These are phyloP conservation scores for Sminthopsis crassicaudata DNA, from an alignment of 2,113 vertebrate species.

Conservation along the genomic window DNA sequence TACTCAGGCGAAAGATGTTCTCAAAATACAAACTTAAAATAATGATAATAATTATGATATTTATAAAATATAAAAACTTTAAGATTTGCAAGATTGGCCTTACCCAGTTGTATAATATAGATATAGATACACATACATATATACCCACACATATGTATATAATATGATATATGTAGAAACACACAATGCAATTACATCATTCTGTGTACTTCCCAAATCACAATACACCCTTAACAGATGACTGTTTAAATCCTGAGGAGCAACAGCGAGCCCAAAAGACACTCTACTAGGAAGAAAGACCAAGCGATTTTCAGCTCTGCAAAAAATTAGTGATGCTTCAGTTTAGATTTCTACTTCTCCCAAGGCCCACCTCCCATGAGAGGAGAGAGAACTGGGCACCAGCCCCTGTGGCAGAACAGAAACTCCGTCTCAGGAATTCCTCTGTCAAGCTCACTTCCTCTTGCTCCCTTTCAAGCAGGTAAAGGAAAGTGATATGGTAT, in stretches of 20 bases:
- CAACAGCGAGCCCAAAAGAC: background rate
- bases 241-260: conserved; percentile 33
- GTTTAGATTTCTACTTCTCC: background rate
- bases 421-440: conserved; percentile 36
- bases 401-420: background rate
- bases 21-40: conserved; percentile 46
- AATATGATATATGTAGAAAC: background rate
- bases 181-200: background rate
- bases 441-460: conserved; percentile 7
- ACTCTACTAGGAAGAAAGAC: background rate
- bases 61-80: background rate
- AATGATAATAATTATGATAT: background rate
- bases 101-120: background rate
- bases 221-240: background rate
- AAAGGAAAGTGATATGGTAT: conserved; percentile 69
- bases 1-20: conserved; percentile 30
- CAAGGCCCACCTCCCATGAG: background rate
- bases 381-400: conserved; percentile 21
- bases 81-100: background rate
- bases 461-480: conserved; percentile 15
- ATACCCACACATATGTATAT: no score
- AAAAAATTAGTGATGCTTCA: background rate
- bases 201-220: background rate
- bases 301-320: background rate
- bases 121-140: no score